Evolutionary conservation across 2,113 vertebrate species (phyloP).

Genomic region (Mirounga angustirostris): DNA sequence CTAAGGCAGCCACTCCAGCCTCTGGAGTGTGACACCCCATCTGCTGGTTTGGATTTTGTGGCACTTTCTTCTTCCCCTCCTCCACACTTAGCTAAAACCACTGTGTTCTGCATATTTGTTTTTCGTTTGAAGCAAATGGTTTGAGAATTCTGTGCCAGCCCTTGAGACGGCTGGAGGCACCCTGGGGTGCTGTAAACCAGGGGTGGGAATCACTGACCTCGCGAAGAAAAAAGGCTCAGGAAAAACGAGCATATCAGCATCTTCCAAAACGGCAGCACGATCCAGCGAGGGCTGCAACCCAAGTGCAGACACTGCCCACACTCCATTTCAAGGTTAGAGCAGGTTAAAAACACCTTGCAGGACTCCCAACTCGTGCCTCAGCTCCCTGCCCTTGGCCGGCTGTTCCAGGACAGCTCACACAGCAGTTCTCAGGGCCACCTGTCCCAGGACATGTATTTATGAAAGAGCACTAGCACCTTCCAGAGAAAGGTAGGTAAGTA

Average conservation of each 20-base stretch:
- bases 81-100: constrained; percentile 40
- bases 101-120: constrained; percentile 56
- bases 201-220: constrained; percentile 12
- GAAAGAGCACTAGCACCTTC: background rate
- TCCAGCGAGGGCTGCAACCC: rapidly evolving
- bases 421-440: background rate
- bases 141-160: constrained; percentile 57
- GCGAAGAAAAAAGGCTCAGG: background rate
- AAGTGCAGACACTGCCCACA: rapidly evolving
- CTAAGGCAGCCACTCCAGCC: background rate
- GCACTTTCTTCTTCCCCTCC: background rate
- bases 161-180: constrained; percentile 61
- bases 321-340: background rate
- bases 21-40: background rate
- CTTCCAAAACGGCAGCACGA: background rate
- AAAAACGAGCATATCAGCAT: background rate
- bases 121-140: constrained; percentile 60
- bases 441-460: rapidly evolving
- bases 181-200: constrained; percentile 52
- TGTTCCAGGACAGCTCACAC: rapidly evolving
- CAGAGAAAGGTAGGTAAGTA: background rate
- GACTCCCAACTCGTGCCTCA: background rate
- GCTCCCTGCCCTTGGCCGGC: rapidly evolving
- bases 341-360: background rate
- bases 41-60: constrained; percentile 14